phyloP scores from a whole-genome alignment of 2,888 invertebrate species.

The Pyralis farinalis region DNA sequence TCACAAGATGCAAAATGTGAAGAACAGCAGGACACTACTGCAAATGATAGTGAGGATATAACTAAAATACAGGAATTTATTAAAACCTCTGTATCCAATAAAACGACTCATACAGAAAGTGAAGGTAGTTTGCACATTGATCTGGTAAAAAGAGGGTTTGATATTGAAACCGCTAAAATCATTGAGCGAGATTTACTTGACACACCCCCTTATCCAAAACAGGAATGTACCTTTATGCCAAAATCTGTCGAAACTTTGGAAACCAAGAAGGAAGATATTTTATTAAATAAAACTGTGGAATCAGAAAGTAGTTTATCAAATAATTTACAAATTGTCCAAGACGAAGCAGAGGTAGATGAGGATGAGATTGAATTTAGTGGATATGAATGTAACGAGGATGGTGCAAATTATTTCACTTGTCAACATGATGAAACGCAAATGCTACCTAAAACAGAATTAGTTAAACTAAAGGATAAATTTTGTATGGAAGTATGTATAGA shows the following conservation, averaged over 20 bases:
- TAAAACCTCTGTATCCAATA: slow-evolving; percentile 32
- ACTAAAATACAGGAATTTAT: slow-evolving; percentile 64
- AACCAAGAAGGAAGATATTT: slow-evolving; percentile 21
- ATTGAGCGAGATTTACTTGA: slow-evolving; percentile 69
- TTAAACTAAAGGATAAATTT: slow-evolving; percentile 62
- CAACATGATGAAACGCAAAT: slow-evolving; percentile 40
- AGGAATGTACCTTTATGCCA: slow-evolving; percentile 11
- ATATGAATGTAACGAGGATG: slow-evolving; percentile 53
- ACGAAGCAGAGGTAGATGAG: slow-evolving; percentile 37
- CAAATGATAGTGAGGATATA: slow-evolving; percentile 57
- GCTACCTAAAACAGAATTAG: slow-evolving; percentile 23
- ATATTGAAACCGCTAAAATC: slow-evolving; percentile 65
- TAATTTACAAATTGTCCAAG: slow-evolving; percentile 37
- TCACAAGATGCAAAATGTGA: slow-evolving; percentile 52
- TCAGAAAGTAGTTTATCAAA: slow-evolving; percentile 25
- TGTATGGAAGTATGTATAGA: slow-evolving; percentile 68
- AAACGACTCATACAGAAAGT: slow-evolving; percentile 19
- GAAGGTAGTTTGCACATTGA: slow-evolving; percentile 51
- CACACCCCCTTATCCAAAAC: slow-evolving; percentile 32
- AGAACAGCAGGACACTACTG: slow-evolving; percentile 17
- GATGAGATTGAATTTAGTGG: slow-evolving; percentile 51
- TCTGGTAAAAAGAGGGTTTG: slow-evolving; percentile 67
- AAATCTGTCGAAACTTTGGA: slow-evolving; percentile 6
- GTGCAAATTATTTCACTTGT: slow-evolving; percentile 45
- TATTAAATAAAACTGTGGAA: slow-evolving; percentile 26